Percentiles rank a stretch among this genome's conserved stretches.
Evolutionary conservation across 2,888 invertebrate genomes (phyloP).

Genomic region (Eupsilia transversa): DNA sequence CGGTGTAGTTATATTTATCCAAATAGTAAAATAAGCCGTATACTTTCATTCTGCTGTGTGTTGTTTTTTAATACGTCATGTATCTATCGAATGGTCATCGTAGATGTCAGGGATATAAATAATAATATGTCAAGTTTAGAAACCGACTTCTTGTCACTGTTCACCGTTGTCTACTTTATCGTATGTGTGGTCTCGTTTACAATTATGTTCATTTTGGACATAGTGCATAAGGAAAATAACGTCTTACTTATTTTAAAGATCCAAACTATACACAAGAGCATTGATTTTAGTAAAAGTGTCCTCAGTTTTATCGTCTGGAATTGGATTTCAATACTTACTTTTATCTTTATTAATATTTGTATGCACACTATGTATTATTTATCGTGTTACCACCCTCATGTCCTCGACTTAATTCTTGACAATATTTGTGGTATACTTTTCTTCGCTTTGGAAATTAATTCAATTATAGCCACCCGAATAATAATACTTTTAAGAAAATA

Average conservation of each 20-base stretch:
- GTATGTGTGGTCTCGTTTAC: background rate
- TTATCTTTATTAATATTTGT: background rate
- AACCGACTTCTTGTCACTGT: background rate
- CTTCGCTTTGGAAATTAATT: constrained; percentile 1
- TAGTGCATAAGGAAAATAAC: constrained; percentile 16
- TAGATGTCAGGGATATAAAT: constrained; percentile 1
- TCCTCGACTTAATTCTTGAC: background rate
- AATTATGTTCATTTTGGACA: constrained; percentile 14
- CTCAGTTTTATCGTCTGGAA: constrained; percentile 21
- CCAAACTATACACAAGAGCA: constrained; percentile 13
- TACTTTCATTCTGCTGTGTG: constrained; percentile 14
- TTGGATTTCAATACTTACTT: constrained; percentile 26
- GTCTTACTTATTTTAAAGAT: constrained; percentile 32
- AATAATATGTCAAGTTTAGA: constrained; percentile 23
- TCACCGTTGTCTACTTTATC: background rate
- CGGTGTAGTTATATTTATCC: constrained; percentile 22
- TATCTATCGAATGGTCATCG: background rate
- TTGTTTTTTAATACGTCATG: background rate
- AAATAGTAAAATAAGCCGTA: constrained; percentile 4
- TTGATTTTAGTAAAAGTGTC: constrained; percentile 8
- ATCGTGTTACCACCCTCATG: background rate
- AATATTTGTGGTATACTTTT: background rate
- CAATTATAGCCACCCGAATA: background rate
- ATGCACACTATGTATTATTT: background rate
- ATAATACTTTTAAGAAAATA: constrained; percentile 20